These are phyloP conservation scores for Pseudonaja textilis DNA, from an alignment of 2,113 vertebrate species.

Conservation along the genomic window DNA sequence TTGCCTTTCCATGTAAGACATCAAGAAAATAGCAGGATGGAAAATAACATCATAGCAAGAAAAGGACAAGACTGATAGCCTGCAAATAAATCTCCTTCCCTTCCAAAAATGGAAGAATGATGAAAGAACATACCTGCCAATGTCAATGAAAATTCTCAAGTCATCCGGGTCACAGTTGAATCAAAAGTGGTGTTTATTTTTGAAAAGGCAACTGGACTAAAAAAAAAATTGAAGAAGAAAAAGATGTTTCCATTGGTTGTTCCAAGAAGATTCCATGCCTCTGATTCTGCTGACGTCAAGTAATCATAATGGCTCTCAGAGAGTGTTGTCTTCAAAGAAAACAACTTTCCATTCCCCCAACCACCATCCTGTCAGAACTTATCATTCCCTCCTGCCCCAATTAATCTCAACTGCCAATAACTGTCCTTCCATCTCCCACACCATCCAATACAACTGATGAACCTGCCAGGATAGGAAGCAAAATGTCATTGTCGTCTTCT, in stretches of 20 bases:
- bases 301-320: not conserved
- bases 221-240: not conserved
- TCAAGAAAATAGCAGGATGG: not conserved
- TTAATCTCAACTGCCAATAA: not conserved
- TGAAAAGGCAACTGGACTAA: not conserved
- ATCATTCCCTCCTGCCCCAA: not conserved
- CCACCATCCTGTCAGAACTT: not conserved
- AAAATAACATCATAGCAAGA: not conserved
- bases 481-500: not conserved
- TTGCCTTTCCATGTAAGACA: not conserved
- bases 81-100: not conserved
- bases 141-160: not conserved
- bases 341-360: not conserved
- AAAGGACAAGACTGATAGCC: not conserved
- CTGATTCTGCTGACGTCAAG: not conserved
- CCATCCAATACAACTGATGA: not conserved
- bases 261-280: not conserved
- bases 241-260: not conserved
- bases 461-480: not conserved
- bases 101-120: not conserved
- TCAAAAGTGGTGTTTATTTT: not conserved
- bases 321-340: not conserved
- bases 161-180: not conserved
- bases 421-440: not conserved
- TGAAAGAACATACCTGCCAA: conserved; percentile 63